These are phyloP conservation scores for Atherix ibis DNA, from an alignment of 2,888 invertebrate genomes.

Conservation along the genomic window DNA sequence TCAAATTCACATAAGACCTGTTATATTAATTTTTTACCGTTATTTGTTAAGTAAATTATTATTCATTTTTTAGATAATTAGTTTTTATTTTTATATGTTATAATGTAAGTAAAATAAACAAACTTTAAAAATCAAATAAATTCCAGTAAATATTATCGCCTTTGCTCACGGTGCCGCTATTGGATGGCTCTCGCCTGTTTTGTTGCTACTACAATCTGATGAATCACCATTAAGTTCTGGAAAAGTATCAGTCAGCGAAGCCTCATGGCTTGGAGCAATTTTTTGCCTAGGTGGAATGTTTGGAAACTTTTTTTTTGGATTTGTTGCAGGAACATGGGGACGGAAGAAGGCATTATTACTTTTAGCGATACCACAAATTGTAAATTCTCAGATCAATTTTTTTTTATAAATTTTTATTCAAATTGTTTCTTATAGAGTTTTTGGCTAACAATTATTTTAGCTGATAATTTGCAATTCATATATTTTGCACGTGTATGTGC, in stretches of 20 bases:
- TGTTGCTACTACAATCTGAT: conserved; percentile 18
- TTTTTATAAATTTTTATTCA: conserved; percentile 1
- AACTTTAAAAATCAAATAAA: background rate
- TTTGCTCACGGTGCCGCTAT: conserved; percentile 24
- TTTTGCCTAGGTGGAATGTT: conserved; percentile 22
- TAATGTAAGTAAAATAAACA: too few species aligned
- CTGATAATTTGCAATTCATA: conserved; percentile 19
- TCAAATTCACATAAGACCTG: too few species aligned
- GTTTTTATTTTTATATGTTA: too few species aligned
- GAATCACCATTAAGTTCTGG: conserved; percentile 10
- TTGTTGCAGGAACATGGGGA: conserved; percentile 21
- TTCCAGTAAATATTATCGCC: conserved; percentile 21
- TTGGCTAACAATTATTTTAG: conserved; percentile 24
- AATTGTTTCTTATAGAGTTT: conserved; percentile 16
- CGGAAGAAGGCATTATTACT: conserved; percentile 21
- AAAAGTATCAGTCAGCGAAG: conserved; percentile 17
- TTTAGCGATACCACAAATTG: conserved; percentile 25
- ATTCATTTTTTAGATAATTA: too few species aligned
- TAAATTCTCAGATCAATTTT: conserved; percentile 13
- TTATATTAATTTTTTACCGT: too few species aligned
- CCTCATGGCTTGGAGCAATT: conserved; percentile 27
- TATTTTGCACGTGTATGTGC: conserved; percentile 24
- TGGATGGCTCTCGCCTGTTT: conserved; percentile 27
- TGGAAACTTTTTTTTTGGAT: conserved; percentile 23
- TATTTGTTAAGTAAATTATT: too few species aligned